These are phyloP conservation scores for Ciconia stormi DNA, from an alignment of 2,113 vertebrate species.

Conservation along the genomic window DNA sequence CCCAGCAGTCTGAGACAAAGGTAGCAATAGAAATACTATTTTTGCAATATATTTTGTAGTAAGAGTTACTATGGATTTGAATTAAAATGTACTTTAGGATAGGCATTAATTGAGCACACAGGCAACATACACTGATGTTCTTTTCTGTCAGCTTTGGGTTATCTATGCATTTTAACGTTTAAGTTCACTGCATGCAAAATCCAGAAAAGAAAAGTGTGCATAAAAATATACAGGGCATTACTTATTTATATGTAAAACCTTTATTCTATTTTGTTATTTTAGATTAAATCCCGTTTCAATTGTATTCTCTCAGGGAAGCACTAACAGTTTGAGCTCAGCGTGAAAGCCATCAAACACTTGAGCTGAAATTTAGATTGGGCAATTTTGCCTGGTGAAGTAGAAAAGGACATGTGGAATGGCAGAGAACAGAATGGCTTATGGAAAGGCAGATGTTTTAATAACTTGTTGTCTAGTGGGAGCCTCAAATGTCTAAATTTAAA, in stretches of 20 bases:
- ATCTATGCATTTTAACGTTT: slow-evolving; percentile 50
- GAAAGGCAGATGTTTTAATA: slow-evolving; percentile 86
- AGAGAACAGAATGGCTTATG: slow-evolving; percentile 75
- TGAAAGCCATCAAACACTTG: slow-evolving; percentile 87
- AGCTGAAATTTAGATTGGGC: slow-evolving; percentile 87
- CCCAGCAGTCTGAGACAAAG: background rate
- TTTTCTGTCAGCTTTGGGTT: background rate
- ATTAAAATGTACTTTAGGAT: slow-evolving; percentile 2
- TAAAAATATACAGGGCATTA: slow-evolving; percentile 71
- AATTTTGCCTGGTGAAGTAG: slow-evolving; percentile 85
- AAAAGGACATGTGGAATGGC: slow-evolving; percentile 80
- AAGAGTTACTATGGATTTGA: background rate
- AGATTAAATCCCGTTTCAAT: slow-evolving; percentile 83
- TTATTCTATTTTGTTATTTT: slow-evolving; percentile 84
- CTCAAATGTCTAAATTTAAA: slow-evolving; percentile 74
- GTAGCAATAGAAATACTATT: background rate
- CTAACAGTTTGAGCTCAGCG: slow-evolving; percentile 85
- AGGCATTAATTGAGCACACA: slow-evolving; percentile 3
- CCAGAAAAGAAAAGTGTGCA: slow-evolving; percentile 56
- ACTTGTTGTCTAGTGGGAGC: slow-evolving; percentile 72
- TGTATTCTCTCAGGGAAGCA: slow-evolving; percentile 84
- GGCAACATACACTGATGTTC: background rate
- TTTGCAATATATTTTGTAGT: background rate
- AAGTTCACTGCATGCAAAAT: slow-evolving; percentile 36
- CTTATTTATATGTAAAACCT: slow-evolving; percentile 83